Percentiles rank a stretch among this genome's conserved stretches.
Evolutionary conservation across 2,888 invertebrate species (phyloP).

Genomic region (Eugnorisma glareosa): DNA sequence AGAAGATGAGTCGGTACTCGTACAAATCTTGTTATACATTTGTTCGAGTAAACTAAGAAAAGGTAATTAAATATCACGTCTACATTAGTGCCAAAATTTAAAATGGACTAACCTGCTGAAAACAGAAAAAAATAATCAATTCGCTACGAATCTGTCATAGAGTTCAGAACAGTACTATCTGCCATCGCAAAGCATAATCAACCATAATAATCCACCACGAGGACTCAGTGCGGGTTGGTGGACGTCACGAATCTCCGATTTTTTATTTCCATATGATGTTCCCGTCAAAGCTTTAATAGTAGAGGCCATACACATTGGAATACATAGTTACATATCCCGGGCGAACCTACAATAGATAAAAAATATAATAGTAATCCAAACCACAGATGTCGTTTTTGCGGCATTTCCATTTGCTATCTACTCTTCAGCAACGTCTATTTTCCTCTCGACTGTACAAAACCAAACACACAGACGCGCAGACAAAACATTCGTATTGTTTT

Average conservation of each 20-base stretch:
- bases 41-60: neutral
- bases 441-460: slow-evolving; percentile 41
- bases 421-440: slow-evolving; percentile 38
- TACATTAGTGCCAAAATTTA: neutral
- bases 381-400: neutral
- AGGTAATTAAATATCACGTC: neutral
- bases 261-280: no score
- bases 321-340: no score
- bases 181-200: no score
- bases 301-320: no score
- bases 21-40: neutral
- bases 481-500: slow-evolving; percentile 52
- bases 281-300: no score
- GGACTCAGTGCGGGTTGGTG: no score
- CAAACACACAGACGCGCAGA: slow-evolving; percentile 50
- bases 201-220: no score
- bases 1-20: neutral
- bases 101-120: neutral
- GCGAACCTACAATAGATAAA: neutral
- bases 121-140: neutral
- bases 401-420: slow-evolving; percentile 17
- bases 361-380: neutral
- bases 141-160: neutral
- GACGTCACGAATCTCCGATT: no score
- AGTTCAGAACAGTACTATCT: neutral